These are phyloP conservation scores for Neolamprologus falcicula DNA, from an alignment of 2,113 vertebrate genomes.

Conservation along the genomic window DNA sequence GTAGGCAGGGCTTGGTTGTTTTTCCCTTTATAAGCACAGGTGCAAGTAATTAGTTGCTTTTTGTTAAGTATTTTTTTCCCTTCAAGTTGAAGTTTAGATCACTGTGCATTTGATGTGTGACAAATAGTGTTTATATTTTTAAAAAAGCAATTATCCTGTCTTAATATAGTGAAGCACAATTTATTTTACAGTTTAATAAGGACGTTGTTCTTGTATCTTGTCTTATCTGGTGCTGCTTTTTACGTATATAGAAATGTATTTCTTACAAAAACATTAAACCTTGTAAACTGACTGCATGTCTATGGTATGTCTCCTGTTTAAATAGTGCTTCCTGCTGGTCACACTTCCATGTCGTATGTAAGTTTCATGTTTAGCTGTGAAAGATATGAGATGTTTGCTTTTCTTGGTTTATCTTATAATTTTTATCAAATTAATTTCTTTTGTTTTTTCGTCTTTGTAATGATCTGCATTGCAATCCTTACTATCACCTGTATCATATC, in stretches of 20 bases:
- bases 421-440: background rate
- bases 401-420: background rate
- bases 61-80: background rate
- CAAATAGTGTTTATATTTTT: background rate
- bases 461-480: background rate
- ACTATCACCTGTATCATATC: background rate
- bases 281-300: background rate
- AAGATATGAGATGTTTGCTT: background rate
- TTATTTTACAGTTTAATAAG: background rate
- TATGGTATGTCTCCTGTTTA: rapidly evolving
- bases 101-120: background rate
- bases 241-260: background rate
- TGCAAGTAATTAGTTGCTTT: background rate
- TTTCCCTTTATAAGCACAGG: background rate
- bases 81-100: background rate
- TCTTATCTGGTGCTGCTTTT: background rate
- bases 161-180: background rate
- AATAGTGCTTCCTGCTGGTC: background rate
- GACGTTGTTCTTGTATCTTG: background rate
- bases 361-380: background rate
- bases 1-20: background rate
- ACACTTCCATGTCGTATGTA: background rate
- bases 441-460: background rate
- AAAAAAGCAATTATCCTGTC: background rate
- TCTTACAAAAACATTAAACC: background rate